Conservation (phyloP, 1,140 invertebrate species). For the Galleria mellonella region DNA sequence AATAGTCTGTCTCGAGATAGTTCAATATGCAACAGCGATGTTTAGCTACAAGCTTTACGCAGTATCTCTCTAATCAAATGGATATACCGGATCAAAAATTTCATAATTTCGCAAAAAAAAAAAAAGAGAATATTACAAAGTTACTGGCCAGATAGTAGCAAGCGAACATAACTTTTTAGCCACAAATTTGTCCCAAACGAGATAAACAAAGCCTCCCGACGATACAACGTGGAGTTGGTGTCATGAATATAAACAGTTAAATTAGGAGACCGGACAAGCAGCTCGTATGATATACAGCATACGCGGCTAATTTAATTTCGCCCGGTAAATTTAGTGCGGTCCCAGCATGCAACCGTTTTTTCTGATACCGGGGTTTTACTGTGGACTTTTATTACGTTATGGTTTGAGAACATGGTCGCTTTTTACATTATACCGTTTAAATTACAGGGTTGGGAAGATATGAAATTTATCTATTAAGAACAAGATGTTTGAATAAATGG, state of each 20-base stretch:
- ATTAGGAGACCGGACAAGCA: slow-evolving; percentile 40
- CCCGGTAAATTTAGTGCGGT: slow-evolving; percentile 25
- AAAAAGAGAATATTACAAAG: not conserved
- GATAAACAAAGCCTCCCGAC: slow-evolving; percentile 45
- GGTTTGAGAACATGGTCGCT: too few relatives aligned
- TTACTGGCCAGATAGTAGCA: not conserved
- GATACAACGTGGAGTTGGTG: slow-evolving; percentile 30
- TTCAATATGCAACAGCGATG: too few relatives aligned
- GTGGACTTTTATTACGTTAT: not conserved
- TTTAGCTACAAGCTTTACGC: too few relatives aligned
- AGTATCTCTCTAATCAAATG: not conserved
- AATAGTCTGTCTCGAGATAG: too few relatives aligned
- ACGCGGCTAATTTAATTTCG: slow-evolving; percentile 51
- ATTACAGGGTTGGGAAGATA: too few relatives aligned
- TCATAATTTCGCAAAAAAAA: not conserved
- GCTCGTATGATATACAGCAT: slow-evolving; percentile 45
- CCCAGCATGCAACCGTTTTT: slow-evolving; percentile 15
- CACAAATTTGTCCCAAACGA: slow-evolving; percentile 42
- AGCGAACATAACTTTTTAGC: slow-evolving; percentile 28
- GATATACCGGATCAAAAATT: not conserved
- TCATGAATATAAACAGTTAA: slow-evolving; percentile 67
- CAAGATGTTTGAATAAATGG: too few relatives aligned
- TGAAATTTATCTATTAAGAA: too few relatives aligned
- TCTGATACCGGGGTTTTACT: slow-evolving; percentile 6
- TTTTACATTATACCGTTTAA: too few relatives aligned